phyloP scores from a whole-genome alignment of 1,140 invertebrate genomes.

The Stegodyphus dumicola region DNA sequence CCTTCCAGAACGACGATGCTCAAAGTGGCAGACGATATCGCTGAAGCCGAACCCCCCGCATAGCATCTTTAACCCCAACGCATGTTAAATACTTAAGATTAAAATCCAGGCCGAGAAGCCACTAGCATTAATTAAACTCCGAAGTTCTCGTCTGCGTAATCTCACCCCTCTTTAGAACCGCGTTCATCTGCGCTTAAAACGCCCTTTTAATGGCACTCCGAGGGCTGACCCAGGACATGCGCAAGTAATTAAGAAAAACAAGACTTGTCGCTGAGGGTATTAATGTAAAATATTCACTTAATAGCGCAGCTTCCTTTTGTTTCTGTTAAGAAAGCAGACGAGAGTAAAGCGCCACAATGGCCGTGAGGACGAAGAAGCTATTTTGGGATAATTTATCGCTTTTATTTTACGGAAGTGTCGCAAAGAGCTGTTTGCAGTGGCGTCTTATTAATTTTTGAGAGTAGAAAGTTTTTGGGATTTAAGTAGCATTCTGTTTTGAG shows the following conservation, averaged over 20 bases:
- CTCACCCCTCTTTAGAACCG: slow-evolving; percentile 26
- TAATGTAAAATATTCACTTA: slow-evolving; percentile 59
- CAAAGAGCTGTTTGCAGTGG: background rate
- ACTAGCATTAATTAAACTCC: slow-evolving; percentile 55
- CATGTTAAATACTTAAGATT: slow-evolving; percentile 36
- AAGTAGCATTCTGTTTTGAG: no score
- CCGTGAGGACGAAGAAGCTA: slow-evolving; percentile 6
- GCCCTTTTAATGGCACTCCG: slow-evolving; percentile 44
- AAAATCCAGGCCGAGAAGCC: slow-evolving; percentile 34
- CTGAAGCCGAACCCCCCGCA: no score
- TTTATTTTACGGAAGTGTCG: slow-evolving; percentile 14
- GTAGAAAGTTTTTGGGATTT: no score
- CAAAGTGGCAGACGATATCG: no score
- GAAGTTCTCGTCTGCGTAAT: slow-evolving; percentile 38
- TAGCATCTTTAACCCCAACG: background rate
- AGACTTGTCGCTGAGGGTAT: slow-evolving; percentile 35
- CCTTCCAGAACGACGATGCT: no score
- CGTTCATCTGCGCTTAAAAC: slow-evolving; percentile 5
- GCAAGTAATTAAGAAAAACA: slow-evolving; percentile 57
- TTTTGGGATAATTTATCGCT: slow-evolving; percentile 32
- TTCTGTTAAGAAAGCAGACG: background rate
- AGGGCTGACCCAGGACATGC: slow-evolving; percentile 40
- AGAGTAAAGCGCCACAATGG: slow-evolving; percentile 19
- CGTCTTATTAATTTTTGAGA: slow-evolving; percentile 3
- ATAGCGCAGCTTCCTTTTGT: slow-evolving; percentile 32